Evolutionary conservation across 2,888 invertebrate species (phyloP).

Genomic region (Tiphia femorata): DNA sequence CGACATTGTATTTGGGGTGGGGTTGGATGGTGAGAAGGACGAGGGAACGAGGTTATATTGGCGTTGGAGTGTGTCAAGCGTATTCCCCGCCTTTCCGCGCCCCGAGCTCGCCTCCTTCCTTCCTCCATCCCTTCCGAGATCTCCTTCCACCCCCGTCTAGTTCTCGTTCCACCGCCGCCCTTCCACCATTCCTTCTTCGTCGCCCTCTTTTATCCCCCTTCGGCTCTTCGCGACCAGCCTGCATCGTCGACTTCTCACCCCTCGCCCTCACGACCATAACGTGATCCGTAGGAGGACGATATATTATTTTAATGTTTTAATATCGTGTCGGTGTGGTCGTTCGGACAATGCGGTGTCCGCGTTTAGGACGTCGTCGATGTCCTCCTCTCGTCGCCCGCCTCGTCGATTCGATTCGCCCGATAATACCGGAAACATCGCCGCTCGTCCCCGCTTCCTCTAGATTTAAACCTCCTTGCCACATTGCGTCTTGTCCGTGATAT

Average conservation of each 20-base stretch:
- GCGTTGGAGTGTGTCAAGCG: conserved; percentile 55
- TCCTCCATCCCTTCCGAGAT: background rate
- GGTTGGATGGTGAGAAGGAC: conserved; percentile 31
- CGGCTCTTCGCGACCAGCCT: conserved; percentile 9
- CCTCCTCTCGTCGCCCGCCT: conserved; percentile 10
- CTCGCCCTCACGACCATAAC: conserved; percentile 44
- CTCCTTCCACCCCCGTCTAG: too few relatives aligned
- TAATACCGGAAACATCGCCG: conserved; percentile 30
- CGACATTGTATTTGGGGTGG: conserved; percentile 27
- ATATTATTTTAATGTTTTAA: conserved; percentile 68
- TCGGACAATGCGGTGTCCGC: conserved; percentile 62
- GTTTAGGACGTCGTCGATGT: conserved; percentile 24
- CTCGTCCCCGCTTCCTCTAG: background rate
- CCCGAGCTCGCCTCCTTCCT: conserved; percentile 3
- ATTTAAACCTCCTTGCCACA: too few relatives aligned
- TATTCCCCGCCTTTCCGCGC: conserved; percentile 26
- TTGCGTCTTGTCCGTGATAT: too few relatives aligned
- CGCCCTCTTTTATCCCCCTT: background rate
- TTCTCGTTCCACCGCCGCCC: background rate
- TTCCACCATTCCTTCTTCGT: background rate
- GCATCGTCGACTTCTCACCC: conserved; percentile 6
- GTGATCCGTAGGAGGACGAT: conserved; percentile 54
- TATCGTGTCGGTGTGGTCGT: conserved; percentile 66
- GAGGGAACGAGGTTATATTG: conserved; percentile 39
- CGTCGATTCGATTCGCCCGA: conserved; percentile 33